Conservation (phyloP, 1,140 invertebrate species). For the Drosophila ohnishii region DNA sequence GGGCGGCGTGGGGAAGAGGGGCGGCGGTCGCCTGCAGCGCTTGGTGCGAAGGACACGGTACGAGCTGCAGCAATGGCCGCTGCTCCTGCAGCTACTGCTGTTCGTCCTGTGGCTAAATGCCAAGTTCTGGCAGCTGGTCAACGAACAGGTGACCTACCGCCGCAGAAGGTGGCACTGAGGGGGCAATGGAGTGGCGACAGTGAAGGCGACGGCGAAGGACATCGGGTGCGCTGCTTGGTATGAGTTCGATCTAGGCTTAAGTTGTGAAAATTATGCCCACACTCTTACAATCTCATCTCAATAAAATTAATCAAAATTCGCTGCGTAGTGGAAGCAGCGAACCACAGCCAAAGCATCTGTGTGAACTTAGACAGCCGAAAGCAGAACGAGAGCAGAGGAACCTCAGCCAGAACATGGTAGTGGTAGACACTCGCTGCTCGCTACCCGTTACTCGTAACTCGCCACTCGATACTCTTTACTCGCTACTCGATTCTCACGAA, state of each 20-base stretch:
- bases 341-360: conserved; percentile 40
- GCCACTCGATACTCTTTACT: conserved; percentile 23
- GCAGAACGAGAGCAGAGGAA: conserved; percentile 27
- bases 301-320: conserved; percentile 71
- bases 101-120: conserved; percentile 72
- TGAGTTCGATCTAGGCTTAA: conserved; percentile 67
- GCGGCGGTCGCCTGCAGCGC: conserved; percentile 49
- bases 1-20: conserved; percentile 31
- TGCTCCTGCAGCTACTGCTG: conserved; percentile 72
- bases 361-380: conserved; percentile 26
- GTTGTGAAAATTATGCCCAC: conserved; percentile 60
- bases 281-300: conserved; percentile 60
- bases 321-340: conserved; percentile 55
- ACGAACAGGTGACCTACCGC: conserved; percentile 61
- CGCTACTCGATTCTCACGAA: conserved; percentile 37
- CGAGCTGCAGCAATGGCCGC: conserved; percentile 74
- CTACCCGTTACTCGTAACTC: background rate
- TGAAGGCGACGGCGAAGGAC: conserved; percentile 12
- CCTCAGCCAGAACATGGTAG: conserved; percentile 26
- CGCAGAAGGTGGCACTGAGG: conserved; percentile 59
- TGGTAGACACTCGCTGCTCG: conserved; percentile 14
- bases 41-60: conserved; percentile 66
- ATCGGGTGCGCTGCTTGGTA: conserved; percentile 46
- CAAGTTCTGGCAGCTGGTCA: conserved; percentile 75
- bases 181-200: conserved; percentile 2